Evolutionary conservation across 2,113 vertebrate genomes (phyloP), one percentile per base, ranked within the genome.

Genomic region (Mustela nigripes): DNA sequence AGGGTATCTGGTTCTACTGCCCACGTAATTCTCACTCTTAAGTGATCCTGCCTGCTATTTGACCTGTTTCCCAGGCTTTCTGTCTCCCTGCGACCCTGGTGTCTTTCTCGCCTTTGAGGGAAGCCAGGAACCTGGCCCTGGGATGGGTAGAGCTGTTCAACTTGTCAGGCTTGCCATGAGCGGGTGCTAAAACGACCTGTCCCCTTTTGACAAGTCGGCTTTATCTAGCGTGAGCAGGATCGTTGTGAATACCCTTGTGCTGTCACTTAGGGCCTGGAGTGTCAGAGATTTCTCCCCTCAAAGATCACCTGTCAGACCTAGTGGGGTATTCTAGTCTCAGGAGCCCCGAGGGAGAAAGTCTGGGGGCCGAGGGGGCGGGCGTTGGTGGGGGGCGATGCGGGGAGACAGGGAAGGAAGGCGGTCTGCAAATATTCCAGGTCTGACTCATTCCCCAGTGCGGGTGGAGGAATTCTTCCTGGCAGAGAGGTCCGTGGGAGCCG

Each of bases 231-330:
- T 56, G 62, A n/a, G 16, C 16, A 0, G 97, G 97, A 95, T 98
- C 97, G 95, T 98, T 98, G 60, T 96, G 96, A 98, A 94, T 97
- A 94, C 98, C 98, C 97, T 97, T 98, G 98, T 97, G 90, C 98
- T 99, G 98, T 98, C 98, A 97, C 97, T 98, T 98, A 97, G 97
- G 97, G 97, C 98, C 97, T 83, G 97, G 98, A 97, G 97, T 97
- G 98, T 98, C 98, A 36, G 97, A 95, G 98, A 97, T 98, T 98
- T 98, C 97, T 94, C 63, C 62, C 96, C 97, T 98, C 95, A 92
- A 98, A 98, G 98, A 98, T 97, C 93, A 94, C 86, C 98, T 98
- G 98, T 98, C 98, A 98, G 95, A 95, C 45, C 84, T 95, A 97
- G 73, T 92, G 88, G 98, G 98, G 97, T 98, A 98, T 98, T 98